Evolutionary conservation across 2,113 vertebrate genomes (phyloP).

Genomic region (Atrichornis clamosus): DNA sequence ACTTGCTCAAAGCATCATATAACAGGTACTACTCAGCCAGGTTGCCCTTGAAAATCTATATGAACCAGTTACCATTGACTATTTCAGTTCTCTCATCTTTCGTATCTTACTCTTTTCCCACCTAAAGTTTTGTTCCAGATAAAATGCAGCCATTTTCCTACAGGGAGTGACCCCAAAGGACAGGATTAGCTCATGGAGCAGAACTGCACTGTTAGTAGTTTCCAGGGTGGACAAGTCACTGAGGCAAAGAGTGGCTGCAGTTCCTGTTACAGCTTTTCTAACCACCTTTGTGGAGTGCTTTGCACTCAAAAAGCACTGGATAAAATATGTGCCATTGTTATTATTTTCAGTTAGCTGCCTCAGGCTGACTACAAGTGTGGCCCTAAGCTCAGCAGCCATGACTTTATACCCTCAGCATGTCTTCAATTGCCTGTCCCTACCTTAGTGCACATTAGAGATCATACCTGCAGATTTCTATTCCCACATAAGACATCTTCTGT

Average conservation of each 20-base stretch:
- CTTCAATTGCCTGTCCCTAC: background rate
- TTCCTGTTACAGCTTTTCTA: background rate
- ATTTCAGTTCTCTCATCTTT: background rate
- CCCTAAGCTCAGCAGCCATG: background rate
- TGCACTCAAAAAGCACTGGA: background rate
- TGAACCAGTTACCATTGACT: background rate
- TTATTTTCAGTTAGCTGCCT: background rate
- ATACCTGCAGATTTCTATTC: background rate
- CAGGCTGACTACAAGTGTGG: background rate
- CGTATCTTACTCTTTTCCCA: background rate
- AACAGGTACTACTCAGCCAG: background rate
- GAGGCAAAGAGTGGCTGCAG: background rate
- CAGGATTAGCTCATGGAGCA: background rate
- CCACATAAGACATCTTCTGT: background rate
- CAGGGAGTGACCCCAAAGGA: background rate
- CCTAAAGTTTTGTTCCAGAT: background rate
- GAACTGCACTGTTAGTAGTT: background rate
- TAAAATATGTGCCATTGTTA: background rate
- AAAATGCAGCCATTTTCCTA: background rate
- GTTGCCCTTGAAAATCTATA: background rate
- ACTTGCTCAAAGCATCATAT: background rate
- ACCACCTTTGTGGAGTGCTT: background rate
- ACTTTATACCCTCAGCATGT: background rate
- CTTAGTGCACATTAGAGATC: background rate
- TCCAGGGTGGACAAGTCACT: background rate